Base-by-base conservation (phyloP, 2,888 invertebrate genomes). In the Polylopha cassiicola region DNA sequence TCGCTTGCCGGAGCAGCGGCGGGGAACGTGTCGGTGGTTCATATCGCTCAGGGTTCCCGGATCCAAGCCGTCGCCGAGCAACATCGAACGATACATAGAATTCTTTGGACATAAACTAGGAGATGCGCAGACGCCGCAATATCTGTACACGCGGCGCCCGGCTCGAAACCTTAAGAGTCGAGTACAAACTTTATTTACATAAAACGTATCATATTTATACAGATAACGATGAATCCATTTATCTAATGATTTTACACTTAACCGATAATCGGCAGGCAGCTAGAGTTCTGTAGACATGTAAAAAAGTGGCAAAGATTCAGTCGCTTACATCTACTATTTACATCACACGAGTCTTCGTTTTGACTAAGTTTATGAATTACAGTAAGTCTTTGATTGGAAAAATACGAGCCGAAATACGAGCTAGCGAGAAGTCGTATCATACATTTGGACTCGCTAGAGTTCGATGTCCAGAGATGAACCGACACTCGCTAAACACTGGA, bases 291-390 rank as follows among this genome's bases (percentile, higher is more conserved):
- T 77, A 80, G 76, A 80, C 77, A 73, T 74, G 75, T 84, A 84
- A 80, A 84, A 84, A 84, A 82, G 82, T 82, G 80, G 79, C 79
- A 80, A 81, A 81, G 74, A 76, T 63, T 79, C 77, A 78, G 77
- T 79, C 77, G 61, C 81, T 82, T 82, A 82, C 57, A 24, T 44
- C 71, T 81, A 82, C 53, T 84, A 84, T 84, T 52, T 82, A 84
- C 82, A 82, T 67, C 65, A 70, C 65, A 69, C 60, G 45, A 46
- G n/a, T n/a, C n/a, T 37, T 41, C 33, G 37, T 36, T 36, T 34
- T 21, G 17, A 38, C 48, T 43, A 37, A 27, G 54, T 54, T 53
- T 57, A 11, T 43, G 42, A 47, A 48, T 39, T 43, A 39, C 36
- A 46, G 42, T 49, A 49, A 54, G 50, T 56, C 48, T 45, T 47